phyloP scores from a whole-genome alignment of 2,797 vertebrate genomes.

The Falco peregrinus region DNA sequence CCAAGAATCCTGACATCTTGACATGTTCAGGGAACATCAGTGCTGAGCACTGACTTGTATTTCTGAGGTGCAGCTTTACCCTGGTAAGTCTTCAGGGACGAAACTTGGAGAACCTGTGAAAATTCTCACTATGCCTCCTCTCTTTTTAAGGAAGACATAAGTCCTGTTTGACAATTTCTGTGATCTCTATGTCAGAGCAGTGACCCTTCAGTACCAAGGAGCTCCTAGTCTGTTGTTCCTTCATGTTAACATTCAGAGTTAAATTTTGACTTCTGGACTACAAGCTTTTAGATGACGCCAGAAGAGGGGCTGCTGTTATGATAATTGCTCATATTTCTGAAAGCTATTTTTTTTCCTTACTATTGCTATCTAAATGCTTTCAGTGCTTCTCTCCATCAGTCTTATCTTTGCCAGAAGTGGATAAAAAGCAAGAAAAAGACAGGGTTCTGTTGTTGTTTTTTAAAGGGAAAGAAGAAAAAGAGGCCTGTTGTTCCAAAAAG shows the following conservation, averaged over 20 bases:
- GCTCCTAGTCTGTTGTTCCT: not conserved
- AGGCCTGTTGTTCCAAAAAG: not conserved
- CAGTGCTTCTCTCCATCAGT: not conserved
- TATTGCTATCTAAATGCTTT: not conserved
- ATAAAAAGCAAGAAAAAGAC: not conserved
- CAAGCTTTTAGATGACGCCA: not conserved
- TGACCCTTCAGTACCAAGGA: not conserved
- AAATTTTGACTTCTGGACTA: not conserved
- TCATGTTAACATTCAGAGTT: not conserved
- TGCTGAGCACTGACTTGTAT: not conserved
- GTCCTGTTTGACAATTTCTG: not conserved
- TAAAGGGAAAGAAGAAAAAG: not conserved
- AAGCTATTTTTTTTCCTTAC: not conserved
- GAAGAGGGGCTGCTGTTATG: not conserved
- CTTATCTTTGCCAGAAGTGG: not conserved
- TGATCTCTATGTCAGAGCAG: not conserved
- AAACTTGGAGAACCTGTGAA: not conserved
- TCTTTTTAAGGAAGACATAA: not conserved
- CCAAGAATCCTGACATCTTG: not conserved
- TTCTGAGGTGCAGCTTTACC: not conserved
- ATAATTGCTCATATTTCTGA: not conserved
- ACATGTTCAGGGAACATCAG: not conserved
- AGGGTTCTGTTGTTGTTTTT: not conserved
- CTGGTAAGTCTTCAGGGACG: accelerated
- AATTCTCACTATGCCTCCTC: not conserved